Evolutionary conservation across 2,113 vertebrate species (phyloP).

Genomic region (Oreochromis spilurus): DNA sequence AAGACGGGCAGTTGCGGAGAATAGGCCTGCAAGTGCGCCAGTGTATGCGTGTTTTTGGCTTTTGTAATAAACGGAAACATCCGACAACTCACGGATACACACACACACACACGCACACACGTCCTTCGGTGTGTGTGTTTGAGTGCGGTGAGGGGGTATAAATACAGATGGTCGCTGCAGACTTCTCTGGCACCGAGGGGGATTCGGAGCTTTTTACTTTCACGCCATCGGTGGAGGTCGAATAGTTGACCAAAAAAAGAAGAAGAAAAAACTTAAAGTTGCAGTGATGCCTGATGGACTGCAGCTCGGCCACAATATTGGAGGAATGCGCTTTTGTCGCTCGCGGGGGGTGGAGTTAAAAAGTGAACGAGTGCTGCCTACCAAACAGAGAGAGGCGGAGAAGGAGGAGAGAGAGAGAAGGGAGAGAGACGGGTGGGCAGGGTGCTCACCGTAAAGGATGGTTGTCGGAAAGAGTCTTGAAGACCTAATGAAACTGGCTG

Average conservation of each 20-base stretch:
- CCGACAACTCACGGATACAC: background rate
- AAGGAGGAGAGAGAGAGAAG: slow-evolving; percentile 40
- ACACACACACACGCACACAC: background rate
- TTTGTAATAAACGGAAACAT: background rate
- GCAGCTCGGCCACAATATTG: slow-evolving; percentile 33
- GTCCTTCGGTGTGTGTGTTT: background rate
- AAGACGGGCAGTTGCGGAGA: background rate
- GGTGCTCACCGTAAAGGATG: slow-evolving; percentile 45
- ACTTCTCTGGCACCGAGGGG: background rate
- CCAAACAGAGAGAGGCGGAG: slow-evolving; percentile 58
- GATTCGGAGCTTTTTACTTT: background rate
- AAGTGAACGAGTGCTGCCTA: slow-evolving; percentile 69
- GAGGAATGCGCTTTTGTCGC: slow-evolving; percentile 69
- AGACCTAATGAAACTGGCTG: slow-evolving; percentile 43
- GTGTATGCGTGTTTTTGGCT: background rate
- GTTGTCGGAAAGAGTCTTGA: slow-evolving; percentile 49
- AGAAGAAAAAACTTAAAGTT: slow-evolving; percentile 21
- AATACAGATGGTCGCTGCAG: background rate
- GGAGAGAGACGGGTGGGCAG: slow-evolving; percentile 42
- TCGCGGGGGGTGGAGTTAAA: slow-evolving; percentile 64
- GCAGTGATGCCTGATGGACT: slow-evolving; percentile 40
- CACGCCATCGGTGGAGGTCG: background rate
- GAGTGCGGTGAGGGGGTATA: background rate
- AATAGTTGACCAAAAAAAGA: background rate
- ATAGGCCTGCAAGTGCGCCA: background rate